Base-by-base conservation (phyloP, 2,888 invertebrate species). In the Nemapogon koenigi region DNA sequence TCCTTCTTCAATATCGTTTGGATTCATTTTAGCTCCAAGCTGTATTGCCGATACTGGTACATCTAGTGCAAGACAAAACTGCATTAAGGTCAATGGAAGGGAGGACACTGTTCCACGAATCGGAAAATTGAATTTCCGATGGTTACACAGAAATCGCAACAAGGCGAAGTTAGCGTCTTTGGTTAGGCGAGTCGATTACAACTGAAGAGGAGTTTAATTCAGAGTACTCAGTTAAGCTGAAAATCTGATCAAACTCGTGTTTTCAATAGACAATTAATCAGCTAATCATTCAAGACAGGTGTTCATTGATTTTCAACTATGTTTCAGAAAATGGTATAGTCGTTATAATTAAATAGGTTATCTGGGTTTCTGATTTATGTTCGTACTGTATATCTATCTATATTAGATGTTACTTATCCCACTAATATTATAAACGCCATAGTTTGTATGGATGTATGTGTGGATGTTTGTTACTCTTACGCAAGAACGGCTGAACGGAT, bases 1-100 rank as follows among this genome's bases (percentile, higher is more conserved):
- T 13, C 79, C 78, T 56, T 79, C 78, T 49, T 79, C 79, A 35
- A 79, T 79, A 53, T 79, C 79, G 51, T 80, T 76, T 6, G 80
- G 78, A 55, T 80, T 80, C 62, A 80, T 57, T 46, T 59, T 63
- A 25, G 76, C 57, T 37, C 80, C 79, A 40, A 79, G 59, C 46
- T 68, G 63, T 48, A 80, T 71, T 41, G 52, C 60, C 42, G 75
- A 61, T 40, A 67, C 67, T 40, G 80, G 80, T 44, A 70, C 61
- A 52, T 72, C 78, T 78, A 57, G 43, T 18, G 26, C 22, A 38
- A 22, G 10, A 22, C 6, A 10, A 22, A 22, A 22, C 17, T 31
- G 16, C 17, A 31, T 31, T n/a, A 11, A 16, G 31, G 31, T 31
- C 16, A 31, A 4, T 16, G 15, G n/a, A 17, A 33, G 33, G 33